These are phyloP conservation scores for Erpornis zantholeuca DNA, from an alignment of 2,113 vertebrate genomes.

Conservation along the genomic window DNA sequence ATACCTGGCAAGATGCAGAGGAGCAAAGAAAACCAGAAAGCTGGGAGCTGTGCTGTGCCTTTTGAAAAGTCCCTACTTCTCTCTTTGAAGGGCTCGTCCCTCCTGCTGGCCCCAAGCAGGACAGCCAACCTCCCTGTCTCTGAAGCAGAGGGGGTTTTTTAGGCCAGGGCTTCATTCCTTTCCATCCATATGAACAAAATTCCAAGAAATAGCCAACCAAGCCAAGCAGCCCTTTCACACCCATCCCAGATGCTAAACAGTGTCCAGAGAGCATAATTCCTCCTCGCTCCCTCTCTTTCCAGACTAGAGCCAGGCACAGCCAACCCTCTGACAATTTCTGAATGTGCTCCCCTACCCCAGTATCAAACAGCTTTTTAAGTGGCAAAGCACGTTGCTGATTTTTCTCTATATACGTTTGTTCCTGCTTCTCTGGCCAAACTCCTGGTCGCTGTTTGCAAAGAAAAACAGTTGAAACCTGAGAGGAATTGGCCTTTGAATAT, in stretches of 20 bases:
- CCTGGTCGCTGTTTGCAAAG: background rate
- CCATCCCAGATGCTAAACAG: background rate
- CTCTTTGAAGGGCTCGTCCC: background rate
- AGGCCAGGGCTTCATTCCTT: background rate
- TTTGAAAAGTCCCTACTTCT: background rate
- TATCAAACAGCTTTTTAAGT: background rate
- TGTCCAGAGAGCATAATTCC: background rate
- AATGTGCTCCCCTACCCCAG: background rate
- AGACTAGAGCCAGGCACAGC: background rate
- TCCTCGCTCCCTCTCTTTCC: background rate
- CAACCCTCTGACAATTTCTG: background rate
- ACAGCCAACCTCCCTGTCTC: fast-evolving
- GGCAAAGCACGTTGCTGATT: fast-evolving
- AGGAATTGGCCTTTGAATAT: background rate
- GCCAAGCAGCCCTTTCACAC: background rate
- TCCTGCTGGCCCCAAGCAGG: background rate
- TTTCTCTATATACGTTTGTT: background rate
- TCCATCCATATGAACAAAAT: background rate
- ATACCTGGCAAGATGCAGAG: background rate
- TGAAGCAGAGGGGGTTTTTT: background rate
- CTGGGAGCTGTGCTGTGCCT: background rate
- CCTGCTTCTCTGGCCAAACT: background rate
- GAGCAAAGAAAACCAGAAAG: background rate
- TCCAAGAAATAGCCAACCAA: background rate
- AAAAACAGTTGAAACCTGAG: background rate